These are phyloP conservation scores for Caenorhabditis briggsae DNA, from an alignment of 1,140 invertebrate genomes.

Conservation along the genomic window DNA sequence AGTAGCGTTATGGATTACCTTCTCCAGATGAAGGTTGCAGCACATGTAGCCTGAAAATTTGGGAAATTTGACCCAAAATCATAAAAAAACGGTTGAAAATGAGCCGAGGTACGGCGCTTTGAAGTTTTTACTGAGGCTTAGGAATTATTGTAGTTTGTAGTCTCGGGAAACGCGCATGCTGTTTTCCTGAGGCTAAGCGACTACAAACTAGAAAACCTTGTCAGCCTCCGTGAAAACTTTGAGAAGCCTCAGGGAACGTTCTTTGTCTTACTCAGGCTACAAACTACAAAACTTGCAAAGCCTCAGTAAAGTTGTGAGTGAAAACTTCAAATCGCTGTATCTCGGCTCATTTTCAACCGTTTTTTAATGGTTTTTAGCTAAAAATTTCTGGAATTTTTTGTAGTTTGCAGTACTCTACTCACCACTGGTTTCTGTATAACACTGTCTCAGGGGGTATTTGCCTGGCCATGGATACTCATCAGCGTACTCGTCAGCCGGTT, in stretches of 20 bases:
- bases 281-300: too few relatives aligned
- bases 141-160: too few relatives aligned
- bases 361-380: neutral
- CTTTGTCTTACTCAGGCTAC: too few relatives aligned
- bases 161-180: too few relatives aligned
- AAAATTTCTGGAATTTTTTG: neutral
- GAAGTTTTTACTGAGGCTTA: too few relatives aligned
- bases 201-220: too few relatives aligned
- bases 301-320: too few relatives aligned
- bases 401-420: neutral
- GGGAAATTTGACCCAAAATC: neutral
- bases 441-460: slow-evolving; percentile 61
- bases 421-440: slow-evolving; percentile 64
- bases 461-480: neutral
- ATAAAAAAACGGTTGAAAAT: neutral
- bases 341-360: neutral
- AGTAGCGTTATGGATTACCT: slow-evolving; percentile 59
- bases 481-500: neutral
- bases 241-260: too few relatives aligned
- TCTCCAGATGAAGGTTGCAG: slow-evolving; percentile 64
- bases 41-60: slow-evolving; percentile 65
- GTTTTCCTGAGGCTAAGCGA: too few relatives aligned
- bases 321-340: too few relatives aligned
- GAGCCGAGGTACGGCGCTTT: too few relatives aligned
- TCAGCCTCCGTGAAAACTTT: too few relatives aligned